Base-by-base conservation (phyloP, 2,888 invertebrate genomes). In the Colletes collaris region DNA sequence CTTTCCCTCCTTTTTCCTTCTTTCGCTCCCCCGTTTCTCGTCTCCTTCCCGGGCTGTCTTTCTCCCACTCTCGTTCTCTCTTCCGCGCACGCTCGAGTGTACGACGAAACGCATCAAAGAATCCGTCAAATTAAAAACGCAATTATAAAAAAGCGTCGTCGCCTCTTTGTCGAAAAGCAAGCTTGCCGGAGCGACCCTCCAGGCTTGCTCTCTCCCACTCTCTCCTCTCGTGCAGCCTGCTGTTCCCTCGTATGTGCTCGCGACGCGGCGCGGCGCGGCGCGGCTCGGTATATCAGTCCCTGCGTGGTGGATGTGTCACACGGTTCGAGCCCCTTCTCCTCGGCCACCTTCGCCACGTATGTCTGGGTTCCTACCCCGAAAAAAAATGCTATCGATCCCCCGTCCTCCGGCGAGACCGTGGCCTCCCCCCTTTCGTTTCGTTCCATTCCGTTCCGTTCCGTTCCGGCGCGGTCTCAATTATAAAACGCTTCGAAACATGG, bases 51-150 rank as follows among this genome's bases (percentile, higher is more conserved):
- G 49, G 13, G 10, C 63, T n/a, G n/a, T 66, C 69, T 56, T 16
- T 62, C 70, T 69, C 63, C 19, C 59, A 46, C 72, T n/a, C 59
- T 68, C 69, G 70, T n/a, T 70, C 71, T 67, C 64, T 70, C 67
- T 71, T 67, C 70, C 75, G 70, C 80, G 71, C 75, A 71, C 69
- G 80, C 81, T 69, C 80, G 82, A 82, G 85, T 76, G 83, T 84
- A 83, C 81, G 83, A 72, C 84, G 85, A 88, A 90, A 89, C 87
- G 88, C 90, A 88, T 92, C 90, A 91, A 91, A 91, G 90, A 89
- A 90, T 90, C 89, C 91, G 90, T 91, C 92, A 91, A 92, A 92
- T 92, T 92, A 92, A 92, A 92, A 92, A 92, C 89, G 91, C 91
- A 92, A 92, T 92, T 91, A 91, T 90, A 91, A 92, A 91, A 90